Conservation (phyloP, 2,888 invertebrate genomes). For the Phorcus lineatus region DNA sequence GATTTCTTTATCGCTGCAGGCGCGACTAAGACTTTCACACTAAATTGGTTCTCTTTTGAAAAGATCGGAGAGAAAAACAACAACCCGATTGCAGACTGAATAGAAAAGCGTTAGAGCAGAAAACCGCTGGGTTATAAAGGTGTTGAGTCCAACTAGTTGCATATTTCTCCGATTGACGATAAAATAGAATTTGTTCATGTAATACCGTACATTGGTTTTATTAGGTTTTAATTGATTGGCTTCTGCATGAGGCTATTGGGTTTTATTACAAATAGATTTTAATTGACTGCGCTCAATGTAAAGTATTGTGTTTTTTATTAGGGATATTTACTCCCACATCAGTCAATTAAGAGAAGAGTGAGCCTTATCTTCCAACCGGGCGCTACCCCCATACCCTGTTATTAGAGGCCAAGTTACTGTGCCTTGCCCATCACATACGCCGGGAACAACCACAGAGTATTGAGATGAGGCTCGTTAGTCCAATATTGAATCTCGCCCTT, state of each 20-base stretch:
- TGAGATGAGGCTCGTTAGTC: background rate
- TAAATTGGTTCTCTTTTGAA: slow-evolving; percentile 29
- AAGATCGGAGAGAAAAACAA: slow-evolving; percentile 13
- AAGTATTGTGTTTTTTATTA: no score
- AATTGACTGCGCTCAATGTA: no score
- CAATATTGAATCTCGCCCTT: background rate
- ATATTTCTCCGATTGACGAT: background rate
- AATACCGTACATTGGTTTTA: no score
- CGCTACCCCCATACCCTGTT: background rate
- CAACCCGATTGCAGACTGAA: background rate
- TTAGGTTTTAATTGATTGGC: no score
- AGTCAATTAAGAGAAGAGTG: no score
- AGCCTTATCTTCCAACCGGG: background rate
- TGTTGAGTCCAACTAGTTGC: background rate
- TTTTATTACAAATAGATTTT: no score
- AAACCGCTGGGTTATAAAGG: slow-evolving; percentile 10
- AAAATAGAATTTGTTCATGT: background rate
- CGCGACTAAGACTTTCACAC: slow-evolving; percentile 23
- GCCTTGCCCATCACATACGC: background rate
- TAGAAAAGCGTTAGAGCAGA: slow-evolving; percentile 8
- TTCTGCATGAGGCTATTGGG: no score
- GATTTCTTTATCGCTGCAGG: slow-evolving; percentile 32
- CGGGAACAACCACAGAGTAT: background rate
- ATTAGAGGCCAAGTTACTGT: background rate
- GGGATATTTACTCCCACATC: no score